phyloP scores from a whole-genome alignment of 2,888 invertebrate species.

The Sarcophaga subvicina region DNA sequence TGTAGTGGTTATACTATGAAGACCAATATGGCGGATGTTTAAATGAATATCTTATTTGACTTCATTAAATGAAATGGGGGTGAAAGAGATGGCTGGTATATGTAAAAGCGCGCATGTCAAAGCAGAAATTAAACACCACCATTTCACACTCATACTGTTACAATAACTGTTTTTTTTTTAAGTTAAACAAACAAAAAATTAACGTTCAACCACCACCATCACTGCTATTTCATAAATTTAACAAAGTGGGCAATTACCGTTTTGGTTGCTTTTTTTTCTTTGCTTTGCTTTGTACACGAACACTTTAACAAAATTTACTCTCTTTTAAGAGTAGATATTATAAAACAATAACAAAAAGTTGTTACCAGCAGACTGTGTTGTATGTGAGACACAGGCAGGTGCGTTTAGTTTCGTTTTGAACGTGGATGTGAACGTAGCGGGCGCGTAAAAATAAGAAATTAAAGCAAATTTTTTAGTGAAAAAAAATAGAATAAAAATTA shows the following conservation, averaged over 20 bases:
- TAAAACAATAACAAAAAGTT: constrained; percentile 32
- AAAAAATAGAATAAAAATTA: constrained; percentile 23
- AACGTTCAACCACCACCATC: constrained; percentile 51
- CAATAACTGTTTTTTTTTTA: neutral
- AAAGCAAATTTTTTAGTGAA: neutral
- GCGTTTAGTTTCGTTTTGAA: constrained; percentile 80
- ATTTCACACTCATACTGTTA: constrained; percentile 25
- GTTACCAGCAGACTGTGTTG: constrained; percentile 72
- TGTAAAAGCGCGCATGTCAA: constrained; percentile 25
- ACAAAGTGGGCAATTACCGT: constrained; percentile 69
- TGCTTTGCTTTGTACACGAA: neutral
- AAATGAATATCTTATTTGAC: constrained; percentile 21
- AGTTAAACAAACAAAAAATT: constrained; percentile 38
- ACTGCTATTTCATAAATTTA: constrained; percentile 56
- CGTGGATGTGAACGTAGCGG: constrained; percentile 76
- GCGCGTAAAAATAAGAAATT: constrained; percentile 61
- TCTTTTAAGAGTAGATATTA: neutral
- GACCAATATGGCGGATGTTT: constrained; percentile 64
- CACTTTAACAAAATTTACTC: constrained; percentile 46
- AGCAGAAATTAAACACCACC: constrained; percentile 40
- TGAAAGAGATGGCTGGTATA: constrained; percentile 64
- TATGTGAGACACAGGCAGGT: constrained; percentile 76
- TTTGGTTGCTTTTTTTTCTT: constrained; percentile 38
- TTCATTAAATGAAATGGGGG: neutral
- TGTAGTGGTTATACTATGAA: constrained; percentile 36